phyloP scores from a whole-genome alignment of 2,113 vertebrate species.

The Laticauda colubrina region DNA sequence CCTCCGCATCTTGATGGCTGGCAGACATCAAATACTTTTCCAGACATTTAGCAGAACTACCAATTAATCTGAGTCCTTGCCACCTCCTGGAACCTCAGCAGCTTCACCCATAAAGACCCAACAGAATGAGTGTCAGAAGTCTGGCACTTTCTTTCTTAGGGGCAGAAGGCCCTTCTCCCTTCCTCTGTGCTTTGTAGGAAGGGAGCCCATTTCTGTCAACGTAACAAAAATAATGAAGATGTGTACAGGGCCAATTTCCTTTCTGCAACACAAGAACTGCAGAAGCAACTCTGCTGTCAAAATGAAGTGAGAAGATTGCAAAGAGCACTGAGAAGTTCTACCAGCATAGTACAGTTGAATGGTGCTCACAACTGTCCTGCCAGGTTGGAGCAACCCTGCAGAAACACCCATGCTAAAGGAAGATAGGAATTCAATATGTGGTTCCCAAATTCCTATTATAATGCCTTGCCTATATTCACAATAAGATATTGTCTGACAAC shows the following conservation, averaged over 20 bases:
- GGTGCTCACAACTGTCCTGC: neutral
- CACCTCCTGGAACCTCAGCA: neutral
- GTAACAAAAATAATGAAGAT: constrained; percentile 17
- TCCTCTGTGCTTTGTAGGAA: neutral
- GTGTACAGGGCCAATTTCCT: neutral
- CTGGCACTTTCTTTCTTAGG: neutral
- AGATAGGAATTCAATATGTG: neutral
- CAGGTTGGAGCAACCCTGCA: neutral
- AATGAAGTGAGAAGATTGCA: neutral
- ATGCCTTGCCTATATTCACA: neutral
- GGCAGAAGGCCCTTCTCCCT: neutral
- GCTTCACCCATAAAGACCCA: neutral
- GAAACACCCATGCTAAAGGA: neutral
- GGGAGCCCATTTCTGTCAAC: constrained; percentile 1
- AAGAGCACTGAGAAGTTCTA: neutral
- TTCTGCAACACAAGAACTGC: neutral
- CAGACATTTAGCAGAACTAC: constrained; percentile 17
- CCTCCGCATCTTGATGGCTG: neutral
- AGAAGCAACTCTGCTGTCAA: neutral
- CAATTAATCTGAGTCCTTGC: constrained; percentile 16
- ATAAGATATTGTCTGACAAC: neutral
- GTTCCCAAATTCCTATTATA: neutral
- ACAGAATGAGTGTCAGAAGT: neutral
- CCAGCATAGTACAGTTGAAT: neutral
- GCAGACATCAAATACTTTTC: constrained; percentile 2